Evolutionary conservation across 2,888 invertebrate genomes (phyloP).

Genomic region (Panzeria rudis): DNA sequence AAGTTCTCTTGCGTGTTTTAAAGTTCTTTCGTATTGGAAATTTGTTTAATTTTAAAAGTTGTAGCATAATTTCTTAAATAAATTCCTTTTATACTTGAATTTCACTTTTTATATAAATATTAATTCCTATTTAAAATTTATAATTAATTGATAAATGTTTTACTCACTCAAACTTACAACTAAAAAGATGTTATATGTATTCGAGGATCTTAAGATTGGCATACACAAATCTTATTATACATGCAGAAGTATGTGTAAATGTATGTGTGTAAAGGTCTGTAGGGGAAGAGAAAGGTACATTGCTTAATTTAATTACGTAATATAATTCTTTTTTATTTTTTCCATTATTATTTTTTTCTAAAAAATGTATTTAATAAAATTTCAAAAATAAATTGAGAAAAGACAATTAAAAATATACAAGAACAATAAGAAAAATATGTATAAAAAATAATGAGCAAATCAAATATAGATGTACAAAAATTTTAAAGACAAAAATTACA

Average conservation of each 20-base stretch:
- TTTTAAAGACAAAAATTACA: conserved; percentile 19
- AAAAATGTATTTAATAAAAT: conserved; percentile 14
- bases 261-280: conserved; percentile 6
- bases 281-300: conserved; percentile 45
- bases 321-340: conserved; percentile 1
- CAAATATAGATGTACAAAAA: neutral
- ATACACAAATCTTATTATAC: neutral
- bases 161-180: conserved; percentile 65
- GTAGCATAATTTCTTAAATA: neutral
- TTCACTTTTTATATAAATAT: neutral
- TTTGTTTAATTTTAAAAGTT: too few relatives aligned
- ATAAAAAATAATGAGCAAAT: conserved; percentile 56
- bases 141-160: neutral
- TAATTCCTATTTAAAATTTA: neutral
- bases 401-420: conserved; percentile 21
- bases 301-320: conserved; percentile 31
- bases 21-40: too few relatives aligned
- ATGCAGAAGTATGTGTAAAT: conserved; percentile 35
- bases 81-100: conserved; percentile 6
- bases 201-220: conserved; percentile 46
- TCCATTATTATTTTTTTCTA: conserved; percentile 13
- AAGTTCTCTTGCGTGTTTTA: too few relatives aligned
- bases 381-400: conserved; percentile 11
- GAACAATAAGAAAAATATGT: conserved; percentile 15
- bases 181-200: conserved; percentile 36